These are phyloP conservation scores for Oncorhynchus mykiss DNA, from an alignment of 2,113 vertebrate genomes.

Conservation along the genomic window DNA sequence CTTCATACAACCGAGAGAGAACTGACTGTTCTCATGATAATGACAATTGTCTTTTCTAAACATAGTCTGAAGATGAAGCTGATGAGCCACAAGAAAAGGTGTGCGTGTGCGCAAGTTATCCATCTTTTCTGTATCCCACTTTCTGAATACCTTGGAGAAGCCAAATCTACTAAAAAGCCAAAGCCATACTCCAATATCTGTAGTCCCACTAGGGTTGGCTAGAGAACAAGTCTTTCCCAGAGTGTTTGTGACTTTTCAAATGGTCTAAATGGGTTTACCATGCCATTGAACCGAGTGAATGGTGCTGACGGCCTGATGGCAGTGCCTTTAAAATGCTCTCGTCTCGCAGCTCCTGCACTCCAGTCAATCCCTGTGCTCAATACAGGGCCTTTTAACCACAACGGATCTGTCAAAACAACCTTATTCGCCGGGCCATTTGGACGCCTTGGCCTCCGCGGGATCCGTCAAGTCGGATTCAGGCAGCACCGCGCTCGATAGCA, in stretches of 20 bases:
- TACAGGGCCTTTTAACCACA: conserved; percentile 11
- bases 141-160: background rate
- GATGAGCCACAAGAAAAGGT: conserved; percentile 23
- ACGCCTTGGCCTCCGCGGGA: too few relatives aligned
- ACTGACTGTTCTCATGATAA: too few relatives aligned
- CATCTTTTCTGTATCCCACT: background rate
- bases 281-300: conserved; percentile 41
- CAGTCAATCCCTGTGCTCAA: conserved; percentile 12
- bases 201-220: conserved; percentile 16
- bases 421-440: conserved; percentile 6
- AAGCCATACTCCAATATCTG: conserved; percentile 4
- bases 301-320: conserved; percentile 29
- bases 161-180: too few relatives aligned
- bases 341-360: background rate
- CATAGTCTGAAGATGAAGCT: conserved; percentile 60
- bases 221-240: conserved; percentile 12
- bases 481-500: conserved; percentile 25
- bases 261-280: conserved; percentile 42
- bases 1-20: too few relatives aligned
- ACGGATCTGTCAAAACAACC: conserved; percentile 29
- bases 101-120: background rate
- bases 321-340: too few relatives aligned
- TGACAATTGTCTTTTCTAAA: conserved; percentile 31
- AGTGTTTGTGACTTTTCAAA: conserved; percentile 33
- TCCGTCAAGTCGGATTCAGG: conserved; percentile 19